These are phyloP conservation scores for Petrophora chlorosata DNA, from an alignment of 2,888 invertebrate species.

Conservation along the genomic window DNA sequence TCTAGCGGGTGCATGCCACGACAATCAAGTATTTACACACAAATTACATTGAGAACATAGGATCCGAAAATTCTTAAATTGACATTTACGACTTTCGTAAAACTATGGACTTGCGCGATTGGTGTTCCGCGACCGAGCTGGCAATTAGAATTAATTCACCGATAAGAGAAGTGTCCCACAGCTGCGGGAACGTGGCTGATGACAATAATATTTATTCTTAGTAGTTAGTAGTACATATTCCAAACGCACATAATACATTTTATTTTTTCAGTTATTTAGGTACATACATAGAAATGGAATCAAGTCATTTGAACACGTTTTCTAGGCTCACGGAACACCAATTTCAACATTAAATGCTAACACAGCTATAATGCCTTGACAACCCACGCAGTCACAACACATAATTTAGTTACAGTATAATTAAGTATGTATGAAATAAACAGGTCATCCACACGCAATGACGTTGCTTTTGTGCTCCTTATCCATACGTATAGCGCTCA, in stretches of 20 bases:
- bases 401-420: not conserved
- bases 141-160: too few relatives aligned
- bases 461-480: too few relatives aligned
- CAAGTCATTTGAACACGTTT: not conserved
- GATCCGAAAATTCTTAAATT: constrained; percentile 20
- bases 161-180: too few relatives aligned
- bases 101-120: constrained; percentile 16
- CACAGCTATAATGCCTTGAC: constrained; percentile 8
- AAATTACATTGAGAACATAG: constrained; percentile 26
- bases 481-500: too few relatives aligned
- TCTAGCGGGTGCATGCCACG: constrained; percentile 55
- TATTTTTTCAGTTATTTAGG: too few relatives aligned
- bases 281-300: too few relatives aligned
- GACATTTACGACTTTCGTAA: constrained; percentile 14
- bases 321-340: constrained; percentile 14
- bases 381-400: not conserved
- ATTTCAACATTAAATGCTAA: constrained; percentile 2
- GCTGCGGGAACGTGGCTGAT: too few relatives aligned
- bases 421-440: too few relatives aligned
- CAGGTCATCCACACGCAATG: too few relatives aligned
- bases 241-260: too few relatives aligned
- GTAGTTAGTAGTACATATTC: too few relatives aligned
- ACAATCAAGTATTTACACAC: constrained; percentile 39
- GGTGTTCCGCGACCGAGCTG: constrained; percentile 9
- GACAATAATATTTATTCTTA: too few relatives aligned